These are phyloP conservation scores for Lepidothrix coronata DNA, from an alignment of 2,113 vertebrate genomes.

Conservation along the genomic window DNA sequence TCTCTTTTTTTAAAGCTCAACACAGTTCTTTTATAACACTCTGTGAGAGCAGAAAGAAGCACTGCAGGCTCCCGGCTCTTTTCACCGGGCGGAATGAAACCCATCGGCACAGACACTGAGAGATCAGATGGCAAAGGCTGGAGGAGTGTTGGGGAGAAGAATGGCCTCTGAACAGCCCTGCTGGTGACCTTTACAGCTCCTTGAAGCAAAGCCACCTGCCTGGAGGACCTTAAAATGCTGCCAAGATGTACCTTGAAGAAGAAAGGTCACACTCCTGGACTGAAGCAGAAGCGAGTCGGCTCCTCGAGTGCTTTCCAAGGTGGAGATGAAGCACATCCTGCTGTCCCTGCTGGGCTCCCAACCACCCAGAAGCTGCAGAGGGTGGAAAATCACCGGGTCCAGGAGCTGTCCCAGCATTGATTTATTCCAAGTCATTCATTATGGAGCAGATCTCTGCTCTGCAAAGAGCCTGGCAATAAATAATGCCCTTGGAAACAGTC, in stretches of 20 bases:
- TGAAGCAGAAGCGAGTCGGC: not conserved
- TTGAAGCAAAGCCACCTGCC: not conserved
- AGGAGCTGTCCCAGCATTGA: not conserved
- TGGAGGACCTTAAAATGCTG: not conserved
- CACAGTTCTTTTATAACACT: not conserved
- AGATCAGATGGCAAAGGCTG: not conserved
- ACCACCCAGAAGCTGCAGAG: not conserved
- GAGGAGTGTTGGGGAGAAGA: not conserved
- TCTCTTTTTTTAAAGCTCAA: not conserved
- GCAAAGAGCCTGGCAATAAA: not conserved
- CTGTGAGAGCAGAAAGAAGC: not conserved
- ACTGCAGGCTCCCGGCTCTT: not conserved
- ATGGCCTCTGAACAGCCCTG: not conserved
- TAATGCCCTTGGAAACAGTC: not conserved
- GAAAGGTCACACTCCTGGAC: not conserved
- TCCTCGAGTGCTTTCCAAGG: rapidly evolving
- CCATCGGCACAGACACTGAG: not conserved
- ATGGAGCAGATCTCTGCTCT: not conserved
- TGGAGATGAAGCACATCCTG: not conserved
- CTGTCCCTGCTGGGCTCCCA: not conserved
- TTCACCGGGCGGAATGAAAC: not conserved
- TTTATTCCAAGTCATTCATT: slow-evolving; percentile 5
- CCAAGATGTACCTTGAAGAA: not conserved
- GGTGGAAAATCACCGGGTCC: slow-evolving; percentile 14
- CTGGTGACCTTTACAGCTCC: not conserved